phyloP scores from a whole-genome alignment of 2,888 invertebrate species.

The Amiota mariae region DNA sequence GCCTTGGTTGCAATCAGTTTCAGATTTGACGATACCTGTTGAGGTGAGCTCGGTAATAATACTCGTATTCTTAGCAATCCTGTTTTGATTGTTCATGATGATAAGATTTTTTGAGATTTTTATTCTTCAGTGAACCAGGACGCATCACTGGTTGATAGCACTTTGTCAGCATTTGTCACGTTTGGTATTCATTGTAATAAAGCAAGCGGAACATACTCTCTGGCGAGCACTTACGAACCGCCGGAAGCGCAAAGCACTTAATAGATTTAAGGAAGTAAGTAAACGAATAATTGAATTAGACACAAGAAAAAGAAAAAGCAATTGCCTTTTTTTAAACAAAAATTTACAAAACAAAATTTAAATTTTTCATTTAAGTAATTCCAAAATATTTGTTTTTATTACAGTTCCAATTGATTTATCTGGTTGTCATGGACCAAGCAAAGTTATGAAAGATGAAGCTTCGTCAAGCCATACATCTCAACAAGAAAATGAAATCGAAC shows the following conservation, averaged over 20 bases:
- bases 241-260: not conserved
- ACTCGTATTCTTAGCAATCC: not conserved
- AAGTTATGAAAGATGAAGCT: too few relatives aligned
- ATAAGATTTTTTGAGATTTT: not conserved
- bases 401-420: too few relatives aligned
- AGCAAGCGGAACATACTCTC: not conserved
- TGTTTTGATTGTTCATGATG: not conserved
- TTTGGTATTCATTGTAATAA: too few relatives aligned
- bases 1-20: not conserved
- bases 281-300: too few relatives aligned
- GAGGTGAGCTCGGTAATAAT: not conserved
- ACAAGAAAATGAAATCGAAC: too few relatives aligned
- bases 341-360: too few relatives aligned
- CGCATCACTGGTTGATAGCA: not conserved
- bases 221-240: not conserved
- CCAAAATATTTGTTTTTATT: too few relatives aligned
- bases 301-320: too few relatives aligned
- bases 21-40: not conserved
- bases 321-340: too few relatives aligned
- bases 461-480: too few relatives aligned
- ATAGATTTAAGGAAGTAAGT: not conserved
- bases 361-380: too few relatives aligned
- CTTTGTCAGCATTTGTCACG: not conserved
- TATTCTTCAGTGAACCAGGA: not conserved
- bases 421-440: too few relatives aligned